Percentiles rank a stretch among this genome's conserved stretches.
Conservation (phyloP, 1,140 invertebrate species). For the Lordiphosa mommai region DNA sequence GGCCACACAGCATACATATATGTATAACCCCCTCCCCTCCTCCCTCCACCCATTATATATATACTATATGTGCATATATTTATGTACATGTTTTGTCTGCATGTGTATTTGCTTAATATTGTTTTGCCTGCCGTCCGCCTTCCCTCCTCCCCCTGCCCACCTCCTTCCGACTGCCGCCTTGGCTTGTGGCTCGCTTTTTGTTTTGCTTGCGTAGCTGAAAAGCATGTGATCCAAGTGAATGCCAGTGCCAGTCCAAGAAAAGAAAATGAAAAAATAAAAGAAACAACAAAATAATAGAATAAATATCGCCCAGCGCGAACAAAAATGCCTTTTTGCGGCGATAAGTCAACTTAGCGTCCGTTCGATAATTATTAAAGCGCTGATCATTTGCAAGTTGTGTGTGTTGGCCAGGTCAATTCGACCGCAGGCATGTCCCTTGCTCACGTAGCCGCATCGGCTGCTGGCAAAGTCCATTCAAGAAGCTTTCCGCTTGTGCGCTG, state of each 20-base stretch:
- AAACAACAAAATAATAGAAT: constrained; percentile 38
- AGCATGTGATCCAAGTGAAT: constrained; percentile 71
- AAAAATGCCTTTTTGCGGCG: constrained; percentile 7
- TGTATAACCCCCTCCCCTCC: background rate
- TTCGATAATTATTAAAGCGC: constrained; percentile 49
- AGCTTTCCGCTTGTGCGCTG: constrained; percentile 7
- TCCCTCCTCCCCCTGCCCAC: too few species aligned
- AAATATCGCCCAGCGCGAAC: constrained; percentile 24
- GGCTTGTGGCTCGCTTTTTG: constrained; percentile 63
- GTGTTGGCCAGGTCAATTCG: constrained; percentile 35
- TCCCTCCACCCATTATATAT: background rate
- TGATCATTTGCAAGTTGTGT: constrained; percentile 21
- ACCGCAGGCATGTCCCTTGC: constrained; percentile 17
- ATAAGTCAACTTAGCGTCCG: constrained; percentile 43
- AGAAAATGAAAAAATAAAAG: constrained; percentile 45
- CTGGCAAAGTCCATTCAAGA: constrained; percentile 40
- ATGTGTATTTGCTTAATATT: constrained; percentile 71
- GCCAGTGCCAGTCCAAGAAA: constrained; percentile 10
- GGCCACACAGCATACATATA: constrained; percentile 3
- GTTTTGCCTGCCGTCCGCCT: constrained; percentile 12
- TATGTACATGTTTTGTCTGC: too few species aligned
- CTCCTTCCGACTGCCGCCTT: background rate
- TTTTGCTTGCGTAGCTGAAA: constrained; percentile 77
- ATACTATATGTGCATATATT: constrained; percentile 27
- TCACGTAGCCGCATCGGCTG: constrained; percentile 25